Base-by-base conservation (phyloP, 2,888 invertebrate genomes). In the Trachelus tabidus region DNA sequence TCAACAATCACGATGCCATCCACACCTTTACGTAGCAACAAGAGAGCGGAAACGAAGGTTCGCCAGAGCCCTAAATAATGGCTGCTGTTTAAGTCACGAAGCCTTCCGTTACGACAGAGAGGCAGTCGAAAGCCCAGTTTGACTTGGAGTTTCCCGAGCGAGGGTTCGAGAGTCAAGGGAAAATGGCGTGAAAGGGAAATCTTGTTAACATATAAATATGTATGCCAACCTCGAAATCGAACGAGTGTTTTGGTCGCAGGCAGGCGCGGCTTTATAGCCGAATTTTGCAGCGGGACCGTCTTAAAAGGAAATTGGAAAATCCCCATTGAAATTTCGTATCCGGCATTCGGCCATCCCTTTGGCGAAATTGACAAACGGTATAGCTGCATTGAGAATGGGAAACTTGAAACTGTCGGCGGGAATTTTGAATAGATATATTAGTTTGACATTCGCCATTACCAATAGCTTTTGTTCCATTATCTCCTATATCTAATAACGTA, bases 1-100 rank as follows among this genome's bases (percentile, higher is more conserved):
- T 23, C 56, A 23, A 56, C 15, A 56, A 56, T 56, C 56, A 56
- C 56, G 23, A 23, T 6, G 40, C 15, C 40, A 40, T 40, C 40
- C 40, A 40, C 56, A 23, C 23, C 56, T 56, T 56, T 56, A 9
- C 6, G 31, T 31, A 9, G 31, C 30, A 69, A 31, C 12, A 71
- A 12, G 31, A 31, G 12, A 9, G 4, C 23, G 71, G 71, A 71
- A 31, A 31, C 31, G 71, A 71, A 30, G 71, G 71, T 34, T 71
- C 33, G 12, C 34, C 71, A 23, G 71, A 56, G 71, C 12, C 15
- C 71, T 81, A 80, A 82, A 79, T 81, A 79, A 80, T 82, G 76
- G 79, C 81, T 82, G 79, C 80, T 80, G 81, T 82, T 82, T 80
- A 79, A 80, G 76, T 82, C 80, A 80, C 80, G 80, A 80, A 79